Evolutionary conservation across 2,113 vertebrate genomes (phyloP).

Genomic region (Poeciliopsis prolifica): DNA sequence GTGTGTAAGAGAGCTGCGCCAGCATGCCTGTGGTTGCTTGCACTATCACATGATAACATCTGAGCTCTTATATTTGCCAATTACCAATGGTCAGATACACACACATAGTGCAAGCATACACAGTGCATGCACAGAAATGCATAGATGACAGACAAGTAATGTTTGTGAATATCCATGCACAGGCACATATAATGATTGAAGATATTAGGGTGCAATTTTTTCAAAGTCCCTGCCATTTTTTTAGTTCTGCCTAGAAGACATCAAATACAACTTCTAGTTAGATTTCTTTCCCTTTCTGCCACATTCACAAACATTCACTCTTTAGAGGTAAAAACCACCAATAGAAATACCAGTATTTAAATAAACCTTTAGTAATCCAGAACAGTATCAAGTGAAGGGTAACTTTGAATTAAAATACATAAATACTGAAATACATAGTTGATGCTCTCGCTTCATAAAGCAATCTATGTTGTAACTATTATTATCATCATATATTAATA

Average conservation of each 20-base stretch:
- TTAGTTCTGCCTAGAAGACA: background rate
- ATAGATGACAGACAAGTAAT: slow-evolving; percentile 1
- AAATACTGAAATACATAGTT: background rate
- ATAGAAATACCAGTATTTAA: slow-evolving; percentile 6
- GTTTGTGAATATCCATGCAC: background rate
- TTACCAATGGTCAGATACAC: slow-evolving; percentile 9
- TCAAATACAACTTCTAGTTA: background rate
- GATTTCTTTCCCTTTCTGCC: no score
- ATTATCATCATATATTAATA: slow-evolving; percentile 43
- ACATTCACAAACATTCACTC: background rate
- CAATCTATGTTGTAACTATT: slow-evolving; percentile 24
- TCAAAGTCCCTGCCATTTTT: background rate
- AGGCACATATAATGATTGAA: background rate
- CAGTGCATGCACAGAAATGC: background rate
- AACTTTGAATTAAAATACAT: slow-evolving; percentile 6
- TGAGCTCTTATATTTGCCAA: slow-evolving; percentile 2
- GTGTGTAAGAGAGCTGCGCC: slow-evolving; percentile 26
- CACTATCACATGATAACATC: slow-evolving; percentile 23
- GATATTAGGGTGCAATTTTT: background rate
- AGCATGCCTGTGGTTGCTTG: slow-evolving; percentile 40
- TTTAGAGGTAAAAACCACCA: slow-evolving; percentile 1
- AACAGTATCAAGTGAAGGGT: background rate
- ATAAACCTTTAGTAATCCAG: slow-evolving; percentile 6
- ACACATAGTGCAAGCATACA: no score
- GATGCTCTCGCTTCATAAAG: slow-evolving; percentile 11